These are phyloP conservation scores for Chelonus insularis DNA, from an alignment of 1,140 invertebrate species.

Conservation along the genomic window DNA sequence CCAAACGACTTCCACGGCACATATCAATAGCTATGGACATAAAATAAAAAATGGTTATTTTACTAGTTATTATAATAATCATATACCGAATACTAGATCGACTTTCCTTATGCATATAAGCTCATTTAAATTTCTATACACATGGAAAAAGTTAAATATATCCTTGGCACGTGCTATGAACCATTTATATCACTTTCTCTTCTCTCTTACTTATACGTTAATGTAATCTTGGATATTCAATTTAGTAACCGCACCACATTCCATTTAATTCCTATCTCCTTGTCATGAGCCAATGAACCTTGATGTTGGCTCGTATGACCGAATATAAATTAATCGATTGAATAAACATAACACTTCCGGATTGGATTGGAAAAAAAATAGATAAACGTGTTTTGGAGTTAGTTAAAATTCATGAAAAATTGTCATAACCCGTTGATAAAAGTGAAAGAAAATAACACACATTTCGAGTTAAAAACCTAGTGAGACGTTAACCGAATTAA, in stretches of 20 bases:
- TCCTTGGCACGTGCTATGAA: constrained; percentile 23
- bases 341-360: neutral
- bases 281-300: neutral
- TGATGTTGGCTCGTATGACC: no score
- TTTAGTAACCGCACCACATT: constrained; percentile 25
- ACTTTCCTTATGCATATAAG: constrained; percentile 33
- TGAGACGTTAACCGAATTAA: constrained; percentile 22
- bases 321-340: neutral
- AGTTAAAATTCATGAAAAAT: no score
- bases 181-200: constrained; percentile 34
- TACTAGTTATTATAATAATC: constrained; percentile 18
- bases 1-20: constrained; percentile 31
- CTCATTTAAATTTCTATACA: constrained; percentile 9
- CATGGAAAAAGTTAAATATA: constrained; percentile 5
- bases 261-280: constrained; percentile 13
- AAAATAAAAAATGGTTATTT: constrained; percentile 23
- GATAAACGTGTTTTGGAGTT: no score
- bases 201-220: constrained; percentile 15
- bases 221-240: constrained; percentile 17
- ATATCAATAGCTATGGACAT: constrained; percentile 42
- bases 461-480: constrained; percentile 1
- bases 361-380: neutral
- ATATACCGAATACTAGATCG: constrained; percentile 18
- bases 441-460: neutral
- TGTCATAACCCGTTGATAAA: neutral